Evolutionary conservation across 2,888 invertebrate genomes (phyloP), one percentile per base, ranked within the genome.

Genomic region (Lochmaea capreae): DNA sequence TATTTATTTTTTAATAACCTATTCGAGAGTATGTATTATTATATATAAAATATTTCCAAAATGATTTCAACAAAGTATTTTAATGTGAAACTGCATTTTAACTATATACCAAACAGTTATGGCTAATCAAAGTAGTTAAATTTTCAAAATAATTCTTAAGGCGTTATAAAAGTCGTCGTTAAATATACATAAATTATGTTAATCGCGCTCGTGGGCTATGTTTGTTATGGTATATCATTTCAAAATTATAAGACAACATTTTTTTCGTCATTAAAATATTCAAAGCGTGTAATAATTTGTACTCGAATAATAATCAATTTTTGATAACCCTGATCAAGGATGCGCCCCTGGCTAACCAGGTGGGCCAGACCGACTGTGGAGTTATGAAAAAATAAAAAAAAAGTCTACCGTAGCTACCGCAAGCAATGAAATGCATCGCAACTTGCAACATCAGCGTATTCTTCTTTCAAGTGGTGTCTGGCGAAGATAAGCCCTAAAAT

Each of bases 401-500:
- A 63, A 22, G 62, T 63, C 43, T 43, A 42, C 62, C 11, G 62
- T 16, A 42, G 62, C 62, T 63, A 63, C 62, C 43, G 62, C 62
- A 63, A 63, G 62, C 62, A 63, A 43, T 63, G 62, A 63, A 63
- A 63, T 43, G 43, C 62, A 63, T 63, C 62, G 16, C 62, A 43
- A 63, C 42, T 63, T 43, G 62, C 43, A 43, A 63, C 62, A 63
- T 63, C 62, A 63, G 62, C 62, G 43, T 63, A 43, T 63, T 63
- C 62, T 22, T 59, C 49, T 43, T n/a, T 68, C 62, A 14, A 70
- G 63, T 70, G 63, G 62, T 70, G 70, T 70, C 70, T 70, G 70
- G 70, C 63, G 70, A 70, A 70, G 70, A 70, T 70, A 70, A 70
- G 70, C 70, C 70, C 69, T 63, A 70, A 70, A 70, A 70, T 70